These are phyloP conservation scores for Sarotherodon lohbergeri DNA, from an alignment of 2,113 vertebrate species.

Conservation along the genomic window DNA sequence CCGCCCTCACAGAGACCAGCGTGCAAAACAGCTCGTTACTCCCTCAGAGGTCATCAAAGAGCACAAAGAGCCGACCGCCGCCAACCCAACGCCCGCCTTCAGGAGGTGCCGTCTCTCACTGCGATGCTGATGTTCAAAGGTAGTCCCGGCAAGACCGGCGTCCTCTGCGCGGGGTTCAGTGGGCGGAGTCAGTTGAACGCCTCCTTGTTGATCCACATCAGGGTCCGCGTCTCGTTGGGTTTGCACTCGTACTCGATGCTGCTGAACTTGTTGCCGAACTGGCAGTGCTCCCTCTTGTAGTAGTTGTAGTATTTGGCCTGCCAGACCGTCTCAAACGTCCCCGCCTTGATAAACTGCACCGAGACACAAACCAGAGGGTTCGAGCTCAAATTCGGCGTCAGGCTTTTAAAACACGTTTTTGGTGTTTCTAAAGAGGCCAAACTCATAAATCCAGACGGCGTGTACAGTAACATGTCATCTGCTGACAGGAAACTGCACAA, in stretches of 20 bases:
- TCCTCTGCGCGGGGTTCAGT: background rate
- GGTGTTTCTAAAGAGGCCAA: background rate
- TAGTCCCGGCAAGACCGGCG: background rate
- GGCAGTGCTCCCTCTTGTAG: conserved; percentile 96
- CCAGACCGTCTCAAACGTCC: conserved; percentile 92
- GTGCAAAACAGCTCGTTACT: background rate
- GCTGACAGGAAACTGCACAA: background rate
- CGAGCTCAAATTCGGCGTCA: rapidly evolving
- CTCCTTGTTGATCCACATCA: conserved; percentile 99
- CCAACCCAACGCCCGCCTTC: background rate
- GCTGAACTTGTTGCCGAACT: conserved; percentile 92
- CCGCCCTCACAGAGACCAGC: background rate
- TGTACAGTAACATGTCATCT: background rate
- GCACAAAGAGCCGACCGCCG: background rate
- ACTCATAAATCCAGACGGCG: background rate
- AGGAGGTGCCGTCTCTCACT: background rate
- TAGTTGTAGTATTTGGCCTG: conserved; percentile 99
- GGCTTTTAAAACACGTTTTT: background rate
- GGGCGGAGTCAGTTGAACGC: conserved; percentile 80
- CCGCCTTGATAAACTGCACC: conserved; percentile 85
- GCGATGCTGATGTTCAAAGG: background rate
- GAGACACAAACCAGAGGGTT: background rate
- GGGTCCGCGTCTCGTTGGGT: conserved; percentile 93
- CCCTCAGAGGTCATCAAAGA: background rate
- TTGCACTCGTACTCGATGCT: conserved; percentile 94